Conservation (phyloP, 2,888 invertebrate species). For the Heliconius charithonia region DNA sequence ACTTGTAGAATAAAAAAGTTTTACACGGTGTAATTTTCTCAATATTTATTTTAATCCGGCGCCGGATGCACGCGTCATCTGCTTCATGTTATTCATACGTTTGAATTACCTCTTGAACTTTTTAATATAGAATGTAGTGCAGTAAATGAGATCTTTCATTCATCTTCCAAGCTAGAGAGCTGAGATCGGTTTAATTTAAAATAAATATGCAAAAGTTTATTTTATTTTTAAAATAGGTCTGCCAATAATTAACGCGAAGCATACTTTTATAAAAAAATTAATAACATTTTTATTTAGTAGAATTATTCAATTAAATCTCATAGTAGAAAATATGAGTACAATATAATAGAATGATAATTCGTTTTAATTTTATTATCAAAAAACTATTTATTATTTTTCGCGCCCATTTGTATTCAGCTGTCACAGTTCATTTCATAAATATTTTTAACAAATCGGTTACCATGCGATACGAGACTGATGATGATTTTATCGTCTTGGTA, state of each 20-base stretch:
- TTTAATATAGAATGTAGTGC: background rate
- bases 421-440: slow-evolving; percentile 2
- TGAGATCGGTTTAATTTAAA: background rate
- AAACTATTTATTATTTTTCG: background rate
- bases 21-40: background rate
- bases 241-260: background rate
- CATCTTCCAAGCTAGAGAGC: background rate
- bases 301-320: no score
- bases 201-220: background rate
- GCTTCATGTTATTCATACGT: slow-evolving; percentile 29
- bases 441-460: slow-evolving; percentile 17
- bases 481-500: slow-evolving; percentile 3
- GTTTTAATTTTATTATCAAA: background rate
- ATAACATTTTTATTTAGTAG: no score
- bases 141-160: slow-evolving; percentile 12
- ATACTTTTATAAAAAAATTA: background rate
- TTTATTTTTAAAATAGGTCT: background rate
- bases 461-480: background rate
- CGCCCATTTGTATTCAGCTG: background rate
- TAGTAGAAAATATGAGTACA: background rate
- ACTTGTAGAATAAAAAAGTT: background rate
- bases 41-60: slow-evolving; percentile 18
- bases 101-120: slow-evolving; percentile 20
- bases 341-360: background rate
- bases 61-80: slow-evolving; percentile 29